Conservation (phyloP, 2,797 vertebrate species). For the Hapalemur alaotrensis region DNA sequence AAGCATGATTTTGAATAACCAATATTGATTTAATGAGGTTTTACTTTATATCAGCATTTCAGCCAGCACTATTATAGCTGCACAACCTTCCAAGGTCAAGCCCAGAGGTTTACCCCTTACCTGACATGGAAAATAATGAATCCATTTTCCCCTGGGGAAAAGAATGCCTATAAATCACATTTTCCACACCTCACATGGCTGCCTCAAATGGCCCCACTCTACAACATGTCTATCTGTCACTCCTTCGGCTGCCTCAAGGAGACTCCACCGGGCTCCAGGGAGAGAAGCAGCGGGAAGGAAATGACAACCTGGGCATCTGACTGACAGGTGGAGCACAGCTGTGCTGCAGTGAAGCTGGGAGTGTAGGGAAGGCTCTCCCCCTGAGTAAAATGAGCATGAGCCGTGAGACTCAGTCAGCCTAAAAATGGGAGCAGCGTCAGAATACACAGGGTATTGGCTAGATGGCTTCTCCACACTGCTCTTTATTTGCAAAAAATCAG, state of each 20-base stretch:
- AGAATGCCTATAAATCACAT: constrained; percentile 74
- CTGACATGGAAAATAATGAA: constrained; percentile 76
- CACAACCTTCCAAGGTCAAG: constrained; percentile 77
- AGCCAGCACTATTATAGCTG: constrained; percentile 59
- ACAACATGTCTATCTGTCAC: constrained; percentile 65
- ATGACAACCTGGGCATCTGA: constrained; percentile 62
- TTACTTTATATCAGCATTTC: constrained; percentile 75
- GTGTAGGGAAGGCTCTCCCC: not conserved
- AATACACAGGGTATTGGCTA: constrained; percentile 17
- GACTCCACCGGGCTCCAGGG: constrained; percentile 51
- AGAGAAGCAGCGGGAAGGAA: constrained; percentile 51
- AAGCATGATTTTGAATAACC: constrained; percentile 79
- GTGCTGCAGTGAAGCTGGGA: not conserved
- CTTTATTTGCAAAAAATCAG: constrained; percentile 45
- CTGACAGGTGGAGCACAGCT: constrained; percentile 46
- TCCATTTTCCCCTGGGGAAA: constrained; percentile 60
- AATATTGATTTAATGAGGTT: constrained; percentile 81
- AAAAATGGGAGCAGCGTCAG: constrained; percentile 27
- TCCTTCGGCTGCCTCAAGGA: constrained; percentile 67
- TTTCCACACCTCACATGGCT: constrained; percentile 67
- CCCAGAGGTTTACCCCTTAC: constrained; percentile 71
- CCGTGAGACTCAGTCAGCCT: not conserved
- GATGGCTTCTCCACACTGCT: not conserved
- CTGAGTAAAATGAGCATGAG: constrained; percentile 40
- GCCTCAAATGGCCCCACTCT: constrained; percentile 45